Conservation (phyloP, 2,888 invertebrate genomes). For the Ganaspis brasiliensis region DNA sequence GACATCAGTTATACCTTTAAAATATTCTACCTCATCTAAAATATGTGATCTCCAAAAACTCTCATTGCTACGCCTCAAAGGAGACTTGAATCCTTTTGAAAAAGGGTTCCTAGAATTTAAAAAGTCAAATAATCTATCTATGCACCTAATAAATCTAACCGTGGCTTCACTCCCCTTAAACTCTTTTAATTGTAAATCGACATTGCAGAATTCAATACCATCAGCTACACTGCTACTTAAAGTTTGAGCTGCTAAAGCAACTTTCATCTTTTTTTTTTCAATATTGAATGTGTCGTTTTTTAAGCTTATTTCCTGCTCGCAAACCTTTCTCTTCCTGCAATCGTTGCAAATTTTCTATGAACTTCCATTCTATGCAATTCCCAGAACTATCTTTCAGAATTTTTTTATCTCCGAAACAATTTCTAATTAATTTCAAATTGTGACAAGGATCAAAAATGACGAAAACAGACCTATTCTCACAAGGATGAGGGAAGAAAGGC, state of each 20-base stretch:
- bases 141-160: conserved; percentile 59
- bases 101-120: conserved; percentile 62
- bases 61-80: neutral
- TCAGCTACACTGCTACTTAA: conserved; percentile 65
- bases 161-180: conserved; percentile 55
- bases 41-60: neutral
- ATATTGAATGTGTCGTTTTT: conserved; percentile 46
- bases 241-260: conserved; percentile 65
- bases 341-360: neutral
- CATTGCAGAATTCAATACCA: conserved; percentile 57
- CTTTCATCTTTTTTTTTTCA: conserved; percentile 60
- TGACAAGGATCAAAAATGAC: conserved; percentile 16
- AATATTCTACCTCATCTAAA: neutral
- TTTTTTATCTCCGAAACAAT: conserved; percentile 22
- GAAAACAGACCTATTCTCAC: neutral
- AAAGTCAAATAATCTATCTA: conserved; percentile 64
- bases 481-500: conserved; percentile 16
- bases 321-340: conserved; percentile 29
- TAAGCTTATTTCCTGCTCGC: conserved; percentile 41
- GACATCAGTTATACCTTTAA: conserved; percentile 27
- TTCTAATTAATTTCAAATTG: neutral
- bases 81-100: conserved; percentile 50
- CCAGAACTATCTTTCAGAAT: neutral
- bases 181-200: conserved; percentile 49
- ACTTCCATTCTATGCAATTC: conserved; percentile 17